A percentile compares a stretch with the other conserved stretches of the same genome.
Evolutionary conservation across 2,113 vertebrate genomes (phyloP).

Genomic region (Elephantulus edwardii): DNA sequence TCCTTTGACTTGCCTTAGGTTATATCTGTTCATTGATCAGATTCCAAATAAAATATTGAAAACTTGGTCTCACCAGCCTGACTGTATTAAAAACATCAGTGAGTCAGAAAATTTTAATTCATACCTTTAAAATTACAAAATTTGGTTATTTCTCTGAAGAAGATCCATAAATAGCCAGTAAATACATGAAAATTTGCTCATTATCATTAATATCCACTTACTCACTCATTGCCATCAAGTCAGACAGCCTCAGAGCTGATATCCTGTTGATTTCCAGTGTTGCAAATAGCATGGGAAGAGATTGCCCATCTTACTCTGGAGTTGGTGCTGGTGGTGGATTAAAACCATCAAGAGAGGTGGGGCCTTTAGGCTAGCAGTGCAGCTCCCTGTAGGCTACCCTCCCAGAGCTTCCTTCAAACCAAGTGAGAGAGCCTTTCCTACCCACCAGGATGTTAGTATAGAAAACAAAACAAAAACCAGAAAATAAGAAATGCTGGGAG

Average conservation of each 20-base stretch:
- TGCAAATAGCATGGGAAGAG: too few species aligned
- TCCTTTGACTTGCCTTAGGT: not conserved
- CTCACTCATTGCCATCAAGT: not conserved
- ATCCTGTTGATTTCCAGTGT: too few species aligned
- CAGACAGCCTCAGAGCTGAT: too few species aligned
- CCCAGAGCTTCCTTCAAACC: too few species aligned
- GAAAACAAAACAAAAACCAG: not conserved
- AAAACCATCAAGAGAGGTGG: not conserved
- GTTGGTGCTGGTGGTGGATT: not conserved
- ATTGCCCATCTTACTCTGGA: too few species aligned
- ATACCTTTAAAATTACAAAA: slow-evolving; percentile 5
- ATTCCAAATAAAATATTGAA: not conserved
- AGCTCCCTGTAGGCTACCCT: too few species aligned
- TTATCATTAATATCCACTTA: not conserved
- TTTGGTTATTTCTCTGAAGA: not conserved
- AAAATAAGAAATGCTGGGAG: not conserved
- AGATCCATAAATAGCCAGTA: not conserved
- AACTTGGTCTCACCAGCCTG: not conserved
- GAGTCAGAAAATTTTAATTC: slow-evolving; percentile 14
- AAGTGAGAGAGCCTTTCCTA: not conserved
- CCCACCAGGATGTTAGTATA: not conserved
- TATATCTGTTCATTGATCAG: not conserved
- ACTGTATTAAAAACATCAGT: not conserved
- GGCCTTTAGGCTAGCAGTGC: too few species aligned
- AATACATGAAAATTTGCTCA: not conserved